Base-by-base conservation (phyloP, 1,140 invertebrate genomes). In the Sarcophaga peregrina region DNA sequence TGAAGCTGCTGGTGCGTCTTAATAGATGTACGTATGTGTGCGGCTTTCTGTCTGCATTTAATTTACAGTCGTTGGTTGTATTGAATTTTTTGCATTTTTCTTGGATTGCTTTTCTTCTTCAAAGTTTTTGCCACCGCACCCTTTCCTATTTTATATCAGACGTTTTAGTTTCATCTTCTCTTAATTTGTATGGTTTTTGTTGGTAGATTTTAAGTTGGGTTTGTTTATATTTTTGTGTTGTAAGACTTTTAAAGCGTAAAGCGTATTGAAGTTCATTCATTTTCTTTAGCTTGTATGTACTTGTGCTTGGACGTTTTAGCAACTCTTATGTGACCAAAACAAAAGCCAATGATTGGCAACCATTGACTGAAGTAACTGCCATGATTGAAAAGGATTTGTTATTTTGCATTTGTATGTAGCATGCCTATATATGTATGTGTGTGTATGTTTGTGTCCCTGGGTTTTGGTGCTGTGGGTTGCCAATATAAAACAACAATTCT, bases 261-360 rank as follows among this genome's bases (percentile, higher is more conserved):
- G 62, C 62, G 17, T 68, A 68, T 68, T 25, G 62, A 68, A 68
- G 17, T 20, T 68, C 25, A 37, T 37, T 50, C 17, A 17, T 50
- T 78, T 11, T 78, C 5, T 45, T 76, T 76, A 48, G 74, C n/a
- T 45, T 48, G 45, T 15, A 17, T 11, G 46, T 78, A 9, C n/a
- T 68, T 68, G 9, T 68, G 5, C 20, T 68, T 68, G 8, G 4
- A 10, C 13, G 50, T 52, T 52, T 9, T 68, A 9, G 5, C 2
- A 37, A 68, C 58, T 20, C 20, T 68, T 20, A 68, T 68, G 20
- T 68, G 62, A 68, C 62, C 47, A 78, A 72, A 50, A 78, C 17
- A 52, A 78, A 20, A 78, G 75, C 50, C 75, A 78, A 78, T 78
- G 75, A 78, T 78, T 78, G 75, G 75, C 75, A 78, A 78, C n/a